Base-by-base conservation (phyloP, 2,113 vertebrate genomes). In the Paracanthobrama guichenoti region DNA sequence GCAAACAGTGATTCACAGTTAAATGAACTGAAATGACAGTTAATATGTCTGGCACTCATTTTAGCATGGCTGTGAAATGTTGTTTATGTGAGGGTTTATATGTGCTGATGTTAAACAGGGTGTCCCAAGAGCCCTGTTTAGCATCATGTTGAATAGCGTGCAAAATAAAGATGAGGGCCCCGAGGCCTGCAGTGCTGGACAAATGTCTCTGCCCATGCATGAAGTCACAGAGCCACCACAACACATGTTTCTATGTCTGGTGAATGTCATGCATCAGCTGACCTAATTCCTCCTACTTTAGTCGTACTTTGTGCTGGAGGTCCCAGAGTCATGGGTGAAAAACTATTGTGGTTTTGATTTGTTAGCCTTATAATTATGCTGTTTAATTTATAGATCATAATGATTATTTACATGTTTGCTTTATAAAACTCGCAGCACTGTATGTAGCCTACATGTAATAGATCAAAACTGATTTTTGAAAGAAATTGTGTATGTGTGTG, bases 51-150 rank as follows among this genome's bases (percentile, higher is more conserved):
- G 35, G 39, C 64, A 73, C 28, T 71, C 79, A 66, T 57, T 84
- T 84, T 69, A 82, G 81, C 85, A n/a, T 24, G 76, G 85, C 86
- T 81, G 73, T 78, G 82, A 84, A 86, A 87, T 59, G 75, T 84
- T 86, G 91, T 91, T 92, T 91, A 90, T 90, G 88, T 84, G 81
- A 81, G 84, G 91, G 88, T 93, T 92, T 92, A 90, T 89, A 88
- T 60, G 81, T 86, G 88, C 80, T 91, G 91, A 91, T 88, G 88
- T 90, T 90, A 88, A 83, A 89, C 90, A 90, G 90, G 83, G 62
- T 74, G 39, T 83, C 85, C 77, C 28, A 83, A 50, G 85, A 81
- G 79, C 55, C 69, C 91, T 93, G 92, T 87, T 91, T 88, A 85
- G 48, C 85, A 74, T 93, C 89, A 91, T 71, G 39, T 4, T 18